Evolutionary conservation across 2,888 invertebrate genomes (phyloP).

Genomic region (Steinernema carpocapsae): DNA sequence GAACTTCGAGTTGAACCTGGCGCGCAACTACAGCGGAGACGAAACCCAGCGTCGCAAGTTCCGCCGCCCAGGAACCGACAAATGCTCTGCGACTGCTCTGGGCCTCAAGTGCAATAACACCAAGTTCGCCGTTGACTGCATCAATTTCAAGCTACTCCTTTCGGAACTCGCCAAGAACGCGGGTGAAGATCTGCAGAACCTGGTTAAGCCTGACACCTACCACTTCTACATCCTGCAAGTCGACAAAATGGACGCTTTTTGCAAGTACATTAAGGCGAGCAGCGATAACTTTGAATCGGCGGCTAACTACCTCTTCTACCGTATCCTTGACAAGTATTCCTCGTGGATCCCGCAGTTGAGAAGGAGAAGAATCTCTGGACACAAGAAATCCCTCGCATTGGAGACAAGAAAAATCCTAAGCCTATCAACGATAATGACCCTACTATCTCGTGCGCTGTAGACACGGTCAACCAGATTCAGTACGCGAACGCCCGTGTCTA

Average conservation of each 20-base stretch:
- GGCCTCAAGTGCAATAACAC: slow-evolving; percentile 12
- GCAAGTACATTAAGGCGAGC: neutral
- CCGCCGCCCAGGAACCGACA: neutral
- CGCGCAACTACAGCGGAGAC: slow-evolving; percentile 28
- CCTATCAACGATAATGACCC: neutral
- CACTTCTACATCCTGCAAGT: neutral
- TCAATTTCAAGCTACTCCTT: slow-evolving; percentile 13
- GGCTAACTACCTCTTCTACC: slow-evolving; percentile 9
- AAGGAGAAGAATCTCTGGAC: neutral
- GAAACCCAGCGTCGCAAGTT: slow-evolving; percentile 27
- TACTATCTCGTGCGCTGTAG: slow-evolving; percentile 28
- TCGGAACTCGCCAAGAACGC: neutral
- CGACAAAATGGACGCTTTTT: neutral
- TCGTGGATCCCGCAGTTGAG: neutral
- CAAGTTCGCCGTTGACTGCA: neutral
- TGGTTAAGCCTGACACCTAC: neutral
- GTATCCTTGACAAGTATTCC: neutral
- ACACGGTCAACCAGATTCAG: slow-evolving; percentile 30
- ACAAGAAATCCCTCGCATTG: neutral
- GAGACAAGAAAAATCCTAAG: neutral
- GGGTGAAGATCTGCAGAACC: neutral
- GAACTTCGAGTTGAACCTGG: slow-evolving; percentile 27
- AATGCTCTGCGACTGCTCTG: neutral
- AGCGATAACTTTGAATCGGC: neutral
- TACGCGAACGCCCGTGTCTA: slow-evolving; percentile 40